phyloP scores from a whole-genome alignment of 2,113 vertebrate genomes.

The Phrynosoma platyrhinos region DNA sequence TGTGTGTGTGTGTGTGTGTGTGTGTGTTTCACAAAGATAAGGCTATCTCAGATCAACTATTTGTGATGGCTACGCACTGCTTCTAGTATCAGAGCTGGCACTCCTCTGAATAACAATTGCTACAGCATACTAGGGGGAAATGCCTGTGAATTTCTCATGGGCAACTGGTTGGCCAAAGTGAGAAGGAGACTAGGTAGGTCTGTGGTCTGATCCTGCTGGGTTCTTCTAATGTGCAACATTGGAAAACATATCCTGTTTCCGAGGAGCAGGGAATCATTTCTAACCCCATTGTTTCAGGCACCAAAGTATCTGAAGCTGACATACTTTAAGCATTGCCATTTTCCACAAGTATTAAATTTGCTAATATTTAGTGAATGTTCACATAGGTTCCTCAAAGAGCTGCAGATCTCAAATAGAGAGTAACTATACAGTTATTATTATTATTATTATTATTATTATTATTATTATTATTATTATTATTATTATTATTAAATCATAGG shows the following conservation, averaged over 20 bases:
- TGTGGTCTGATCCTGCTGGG: background rate
- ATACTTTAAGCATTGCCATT: background rate
- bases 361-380: conserved; percentile 33
- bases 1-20: too few species aligned
- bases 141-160: too few species aligned
- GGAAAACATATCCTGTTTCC: background rate
- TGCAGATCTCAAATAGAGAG: conserved; percentile 61
- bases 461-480: too few species aligned
- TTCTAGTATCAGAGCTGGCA: too few species aligned
- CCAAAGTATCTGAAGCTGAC: background rate
- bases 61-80: too few species aligned
- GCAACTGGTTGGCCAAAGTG: too few species aligned
- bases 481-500: background rate
- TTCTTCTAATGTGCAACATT: background rate
- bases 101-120: too few species aligned
- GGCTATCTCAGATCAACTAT: too few species aligned
- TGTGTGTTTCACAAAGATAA: too few species aligned
- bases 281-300: background rate
- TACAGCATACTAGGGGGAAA: too few species aligned
- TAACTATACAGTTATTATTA: conserved; percentile 26
- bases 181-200: background rate
- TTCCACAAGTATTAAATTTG: conserved; percentile 31
- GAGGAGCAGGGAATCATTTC: background rate
- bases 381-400: conserved; percentile 28
- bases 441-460: background rate